Evolutionary conservation across 2,888 invertebrate genomes (phyloP).

Genomic region (Nematopogon swammerdamellus): DNA sequence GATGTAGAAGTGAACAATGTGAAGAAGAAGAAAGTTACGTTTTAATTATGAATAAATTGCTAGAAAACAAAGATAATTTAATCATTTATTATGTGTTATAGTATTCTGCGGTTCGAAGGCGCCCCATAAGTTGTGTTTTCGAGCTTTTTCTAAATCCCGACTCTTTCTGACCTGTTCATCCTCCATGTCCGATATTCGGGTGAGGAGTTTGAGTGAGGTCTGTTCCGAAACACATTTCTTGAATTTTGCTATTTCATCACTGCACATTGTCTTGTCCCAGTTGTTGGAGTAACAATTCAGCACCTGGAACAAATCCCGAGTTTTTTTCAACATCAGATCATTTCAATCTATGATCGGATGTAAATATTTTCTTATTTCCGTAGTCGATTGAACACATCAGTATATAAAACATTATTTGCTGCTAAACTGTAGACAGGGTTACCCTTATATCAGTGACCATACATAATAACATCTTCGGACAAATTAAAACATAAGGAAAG

Average conservation of each 20-base stretch:
- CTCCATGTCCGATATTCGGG: neutral
- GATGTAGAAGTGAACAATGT: too few species aligned
- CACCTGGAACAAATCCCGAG: neutral
- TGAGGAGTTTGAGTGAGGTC: neutral
- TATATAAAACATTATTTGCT: too few species aligned
- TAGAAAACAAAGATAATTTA: too few species aligned
- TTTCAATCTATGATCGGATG: too few species aligned
- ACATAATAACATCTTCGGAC: too few species aligned
- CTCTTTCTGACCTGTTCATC: neutral
- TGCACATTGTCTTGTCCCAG: neutral
- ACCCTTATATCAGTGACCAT: too few species aligned
- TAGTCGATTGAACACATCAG: too few species aligned
- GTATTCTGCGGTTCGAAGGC: neutral
- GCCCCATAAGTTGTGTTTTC: neutral
- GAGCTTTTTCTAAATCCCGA: neutral
- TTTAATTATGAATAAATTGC: constrained; percentile 20
- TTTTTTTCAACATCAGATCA: too few species aligned
- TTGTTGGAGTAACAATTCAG: neutral
- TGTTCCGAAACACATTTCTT: neutral
- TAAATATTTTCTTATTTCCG: too few species aligned
- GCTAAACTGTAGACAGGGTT: too few species aligned
- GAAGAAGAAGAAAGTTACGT: constrained; percentile 45
- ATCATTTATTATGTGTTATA: neutral
- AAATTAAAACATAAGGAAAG: too few species aligned
- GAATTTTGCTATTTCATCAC: neutral